These are phyloP conservation scores for Caenorhabditis sp. DNA, from an alignment of 2,888 invertebrate species.

Conservation along the genomic window DNA sequence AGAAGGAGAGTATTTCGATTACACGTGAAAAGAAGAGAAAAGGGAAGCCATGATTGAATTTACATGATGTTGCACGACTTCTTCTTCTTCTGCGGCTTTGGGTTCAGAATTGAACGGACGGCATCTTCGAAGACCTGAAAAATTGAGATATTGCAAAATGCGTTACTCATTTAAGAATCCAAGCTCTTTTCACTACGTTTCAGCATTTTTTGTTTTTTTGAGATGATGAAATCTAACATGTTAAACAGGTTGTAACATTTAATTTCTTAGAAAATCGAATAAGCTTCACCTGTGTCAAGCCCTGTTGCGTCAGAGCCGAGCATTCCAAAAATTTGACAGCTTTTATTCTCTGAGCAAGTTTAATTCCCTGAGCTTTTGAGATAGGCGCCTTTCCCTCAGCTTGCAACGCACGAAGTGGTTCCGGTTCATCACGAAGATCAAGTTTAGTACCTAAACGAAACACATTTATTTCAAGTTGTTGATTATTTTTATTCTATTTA, in stretches of 20 bases:
- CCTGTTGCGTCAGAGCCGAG: constrained; percentile 98
- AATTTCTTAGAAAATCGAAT: background rate
- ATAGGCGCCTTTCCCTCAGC: constrained; percentile 88
- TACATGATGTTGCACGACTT: constrained; percentile 80
- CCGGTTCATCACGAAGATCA: constrained; percentile 97
- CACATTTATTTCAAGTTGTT: background rate
- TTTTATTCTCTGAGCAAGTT: constrained; percentile 93
- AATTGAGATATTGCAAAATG: background rate
- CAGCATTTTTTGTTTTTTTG: background rate
- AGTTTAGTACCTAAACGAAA: constrained; percentile 92
- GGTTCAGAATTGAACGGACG: constrained; percentile 96
- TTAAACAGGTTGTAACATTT: background rate
- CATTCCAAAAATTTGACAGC: constrained; percentile 99
- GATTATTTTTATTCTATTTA: no score
- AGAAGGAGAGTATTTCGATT: background rate
- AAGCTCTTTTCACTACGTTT: background rate
- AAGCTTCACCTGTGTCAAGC: constrained; percentile 90
- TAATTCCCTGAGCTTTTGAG: constrained; percentile 97
- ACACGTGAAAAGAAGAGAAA: constrained; percentile 21
- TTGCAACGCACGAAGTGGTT: constrained; percentile 46
- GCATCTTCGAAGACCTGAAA: constrained; percentile 97
- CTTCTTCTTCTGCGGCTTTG: constrained; percentile 92
- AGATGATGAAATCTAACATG: no score
- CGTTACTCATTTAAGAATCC: no score
- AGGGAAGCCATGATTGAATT: constrained; percentile 13